Evolutionary conservation across 2,888 invertebrate genomes (phyloP).

Genomic region (Latrodectus hesperus): DNA sequence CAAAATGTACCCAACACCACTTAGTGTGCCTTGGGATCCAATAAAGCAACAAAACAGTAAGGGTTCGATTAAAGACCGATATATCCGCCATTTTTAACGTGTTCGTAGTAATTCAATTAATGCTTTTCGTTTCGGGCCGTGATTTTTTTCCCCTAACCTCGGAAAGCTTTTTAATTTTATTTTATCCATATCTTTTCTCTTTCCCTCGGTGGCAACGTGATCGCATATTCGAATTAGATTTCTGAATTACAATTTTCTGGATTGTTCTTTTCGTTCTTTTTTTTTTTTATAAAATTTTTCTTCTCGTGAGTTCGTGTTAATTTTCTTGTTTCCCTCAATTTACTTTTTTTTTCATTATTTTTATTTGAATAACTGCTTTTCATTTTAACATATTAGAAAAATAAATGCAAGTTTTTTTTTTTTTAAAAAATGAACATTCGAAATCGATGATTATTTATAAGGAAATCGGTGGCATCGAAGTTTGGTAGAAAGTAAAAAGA

Average conservation of each 20-base stretch:
- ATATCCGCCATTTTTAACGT: conserved; percentile 63
- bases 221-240: conserved; percentile 60
- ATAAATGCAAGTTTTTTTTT: conserved; percentile 30
- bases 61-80: conserved; percentile 66
- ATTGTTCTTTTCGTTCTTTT: conserved; percentile 17
- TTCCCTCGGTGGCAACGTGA: background rate
- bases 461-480: background rate
- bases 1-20: conserved; percentile 63
- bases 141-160: conserved; percentile 30
- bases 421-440: background rate
- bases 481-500: too few species aligned
- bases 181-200: conserved; percentile 44
- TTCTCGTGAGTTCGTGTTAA: conserved; percentile 6
- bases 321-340: conserved; percentile 25
- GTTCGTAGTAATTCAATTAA: conserved; percentile 66
- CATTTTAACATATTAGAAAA: conserved; percentile 27
- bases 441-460: conserved; percentile 59
- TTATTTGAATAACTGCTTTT: conserved; percentile 33
- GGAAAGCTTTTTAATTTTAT: conserved; percentile 43
- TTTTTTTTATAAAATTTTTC: conserved; percentile 20
- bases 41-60: conserved; percentile 61
- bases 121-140: conserved; percentile 42
- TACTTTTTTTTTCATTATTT: conserved; percentile 9
- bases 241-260: conserved; percentile 49
- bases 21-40: conserved; percentile 43